A percentile compares a stretch with the other conserved stretches of the same genome.
Conservation (phyloP, 2,113 vertebrate genomes). For the Melanostigma gelatinosum region DNA sequence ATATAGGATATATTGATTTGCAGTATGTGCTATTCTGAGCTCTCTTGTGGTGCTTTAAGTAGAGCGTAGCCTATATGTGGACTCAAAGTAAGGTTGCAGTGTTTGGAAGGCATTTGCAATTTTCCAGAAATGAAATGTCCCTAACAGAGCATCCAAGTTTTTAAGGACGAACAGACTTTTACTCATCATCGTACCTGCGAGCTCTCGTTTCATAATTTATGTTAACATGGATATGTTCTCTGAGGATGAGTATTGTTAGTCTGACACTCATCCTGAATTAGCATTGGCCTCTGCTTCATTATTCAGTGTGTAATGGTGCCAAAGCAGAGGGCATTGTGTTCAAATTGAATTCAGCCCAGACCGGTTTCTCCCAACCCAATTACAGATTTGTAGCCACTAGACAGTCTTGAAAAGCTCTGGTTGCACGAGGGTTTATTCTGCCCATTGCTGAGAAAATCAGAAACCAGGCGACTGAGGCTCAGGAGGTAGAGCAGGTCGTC, state of each 20-base stretch:
- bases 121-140: not conserved
- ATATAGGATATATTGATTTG: not conserved
- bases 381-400: slow-evolving; percentile 40
- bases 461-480: not conserved
- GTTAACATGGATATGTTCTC: slow-evolving; percentile 47
- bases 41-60: not conserved
- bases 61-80: not conserved
- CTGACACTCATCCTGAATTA: slow-evolving; percentile 54
- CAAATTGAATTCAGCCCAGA: slow-evolving; percentile 52
- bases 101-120: not conserved
- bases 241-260: slow-evolving; percentile 34
- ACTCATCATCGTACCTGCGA: slow-evolving; percentile 30
- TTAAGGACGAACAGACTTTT: slow-evolving; percentile 21
- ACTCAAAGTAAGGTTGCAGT: not conserved
- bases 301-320: slow-evolving; percentile 65
- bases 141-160: not conserved
- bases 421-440: slow-evolving; percentile 9
- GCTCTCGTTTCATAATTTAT: slow-evolving; percentile 53
- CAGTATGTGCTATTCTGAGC: not conserved
- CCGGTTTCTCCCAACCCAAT: slow-evolving; percentile 39
- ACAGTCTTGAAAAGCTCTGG: slow-evolving; percentile 36
- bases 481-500: not conserved
- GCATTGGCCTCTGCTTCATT: slow-evolving; percentile 57
- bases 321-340: slow-evolving; percentile 63
- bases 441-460: slow-evolving; percentile 9